These are phyloP conservation scores for Porphyrio hochstetteri DNA, from an alignment of 2,113 vertebrate genomes.

Conservation along the genomic window DNA sequence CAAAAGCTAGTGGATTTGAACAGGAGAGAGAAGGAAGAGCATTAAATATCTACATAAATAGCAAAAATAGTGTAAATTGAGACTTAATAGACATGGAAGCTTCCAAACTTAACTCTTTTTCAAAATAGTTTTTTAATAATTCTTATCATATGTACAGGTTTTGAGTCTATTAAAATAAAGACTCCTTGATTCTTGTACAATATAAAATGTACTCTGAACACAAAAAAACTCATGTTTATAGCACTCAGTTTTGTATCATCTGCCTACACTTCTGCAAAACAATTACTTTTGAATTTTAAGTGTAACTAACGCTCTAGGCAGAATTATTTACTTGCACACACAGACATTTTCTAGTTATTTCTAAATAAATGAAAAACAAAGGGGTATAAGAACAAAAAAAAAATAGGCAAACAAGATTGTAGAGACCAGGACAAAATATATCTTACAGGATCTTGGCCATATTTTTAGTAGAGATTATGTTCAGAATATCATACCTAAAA, in stretches of 20 bases:
- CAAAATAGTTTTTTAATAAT: neutral
- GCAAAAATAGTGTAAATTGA: neutral
- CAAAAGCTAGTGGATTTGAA: slow-evolving; percentile 79
- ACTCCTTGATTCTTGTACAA: neutral
- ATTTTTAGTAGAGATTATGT: neutral
- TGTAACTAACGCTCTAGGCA: neutral
- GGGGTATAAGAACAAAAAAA: neutral
- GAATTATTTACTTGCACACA: neutral
- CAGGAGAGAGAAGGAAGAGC: neutral
- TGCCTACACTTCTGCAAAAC: neutral
- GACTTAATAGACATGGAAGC: neutral
- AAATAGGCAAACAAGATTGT: neutral
- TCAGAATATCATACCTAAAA: neutral
- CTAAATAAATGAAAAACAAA: neutral
- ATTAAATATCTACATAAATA: neutral
- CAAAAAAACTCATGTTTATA: neutral
- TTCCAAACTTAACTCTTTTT: neutral
- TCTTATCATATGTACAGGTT: neutral
- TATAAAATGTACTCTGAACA: neutral
- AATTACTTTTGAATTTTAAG: neutral
- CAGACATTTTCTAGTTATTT: neutral
- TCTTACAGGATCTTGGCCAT: neutral
- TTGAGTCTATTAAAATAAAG: neutral
- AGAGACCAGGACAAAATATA: neutral
- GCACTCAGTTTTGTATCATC: neutral